Conservation (phyloP, 2,888 invertebrate species). For the Machimus atricapillus region DNA sequence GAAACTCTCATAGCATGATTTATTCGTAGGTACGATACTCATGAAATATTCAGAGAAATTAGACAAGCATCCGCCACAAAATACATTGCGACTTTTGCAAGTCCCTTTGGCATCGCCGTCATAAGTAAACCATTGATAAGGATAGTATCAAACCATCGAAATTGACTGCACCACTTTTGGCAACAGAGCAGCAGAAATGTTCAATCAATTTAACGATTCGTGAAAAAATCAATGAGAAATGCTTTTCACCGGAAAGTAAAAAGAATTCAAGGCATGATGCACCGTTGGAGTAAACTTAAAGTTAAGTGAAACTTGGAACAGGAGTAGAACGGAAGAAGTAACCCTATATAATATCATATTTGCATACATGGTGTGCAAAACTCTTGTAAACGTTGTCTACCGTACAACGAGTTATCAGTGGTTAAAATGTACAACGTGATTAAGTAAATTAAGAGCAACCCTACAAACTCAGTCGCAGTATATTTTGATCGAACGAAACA, state of each 20-base stretch:
- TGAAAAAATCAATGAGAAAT: background rate
- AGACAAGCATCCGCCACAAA: background rate
- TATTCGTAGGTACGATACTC: background rate
- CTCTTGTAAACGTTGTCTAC: constrained; percentile 14
- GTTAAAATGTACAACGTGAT: constrained; percentile 8
- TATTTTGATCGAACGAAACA: constrained; percentile 63
- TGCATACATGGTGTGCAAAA: constrained; percentile 38
- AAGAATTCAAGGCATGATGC: background rate
- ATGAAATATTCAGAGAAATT: background rate
- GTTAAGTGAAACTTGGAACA: background rate
- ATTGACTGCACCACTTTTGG: background rate
- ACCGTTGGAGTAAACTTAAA: background rate
- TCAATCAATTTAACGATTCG: background rate
- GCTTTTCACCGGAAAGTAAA: background rate
- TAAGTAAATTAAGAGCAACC: background rate
- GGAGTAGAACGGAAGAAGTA: background rate
- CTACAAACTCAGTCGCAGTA: background rate
- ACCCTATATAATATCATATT: background rate
- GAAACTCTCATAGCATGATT: background rate
- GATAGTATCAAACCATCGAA: background rate
- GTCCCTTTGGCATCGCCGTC: background rate
- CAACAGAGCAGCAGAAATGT: background rate
- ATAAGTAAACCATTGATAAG: background rate
- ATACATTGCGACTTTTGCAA: background rate
- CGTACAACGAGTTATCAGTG: constrained; percentile 1